These are phyloP conservation scores for Caenorhabditis inopinata DNA, from an alignment of 1,140 invertebrate species.

Conservation along the genomic window DNA sequence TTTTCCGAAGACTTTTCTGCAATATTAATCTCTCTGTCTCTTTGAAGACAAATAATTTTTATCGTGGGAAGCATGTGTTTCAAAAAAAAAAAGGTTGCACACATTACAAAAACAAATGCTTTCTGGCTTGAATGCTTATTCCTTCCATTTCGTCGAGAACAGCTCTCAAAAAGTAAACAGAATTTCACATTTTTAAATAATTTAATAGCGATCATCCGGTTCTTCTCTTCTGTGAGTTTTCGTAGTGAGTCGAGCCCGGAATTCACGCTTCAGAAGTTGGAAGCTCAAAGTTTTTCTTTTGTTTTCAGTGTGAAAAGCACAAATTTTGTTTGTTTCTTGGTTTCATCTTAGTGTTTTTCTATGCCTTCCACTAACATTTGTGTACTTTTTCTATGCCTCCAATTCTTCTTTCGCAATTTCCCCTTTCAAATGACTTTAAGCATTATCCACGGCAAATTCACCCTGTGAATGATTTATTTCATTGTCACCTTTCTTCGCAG, in stretches of 20 bases:
- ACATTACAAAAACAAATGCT: too few species aligned
- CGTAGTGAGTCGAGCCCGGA: background rate
- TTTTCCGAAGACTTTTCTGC: too few species aligned
- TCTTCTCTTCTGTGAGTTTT: background rate
- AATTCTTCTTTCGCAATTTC: too few species aligned
- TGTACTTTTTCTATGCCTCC: slow-evolving; percentile 28
- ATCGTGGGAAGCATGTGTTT: too few species aligned
- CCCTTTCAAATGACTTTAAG: background rate
- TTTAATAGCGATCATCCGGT: background rate
- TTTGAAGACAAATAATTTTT: too few species aligned
- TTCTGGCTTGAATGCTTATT: too few species aligned
- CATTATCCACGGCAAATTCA: too few species aligned
- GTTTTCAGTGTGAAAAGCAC: background rate
- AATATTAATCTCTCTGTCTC: too few species aligned
- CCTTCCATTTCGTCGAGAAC: too few species aligned
- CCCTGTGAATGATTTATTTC: too few species aligned
- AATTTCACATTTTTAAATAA: slow-evolving; percentile 3
- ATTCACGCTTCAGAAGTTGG: background rate
- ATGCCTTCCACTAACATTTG: background rate
- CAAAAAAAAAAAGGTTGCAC: too few species aligned
- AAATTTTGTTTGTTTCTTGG: background rate
- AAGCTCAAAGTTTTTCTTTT: background rate
- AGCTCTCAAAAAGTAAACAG: background rate
- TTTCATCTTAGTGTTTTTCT: background rate
- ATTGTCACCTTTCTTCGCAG: too few species aligned